Evolutionary conservation across 2,888 invertebrate species (phyloP).

Genomic region (Cataglyphis livida): DNA sequence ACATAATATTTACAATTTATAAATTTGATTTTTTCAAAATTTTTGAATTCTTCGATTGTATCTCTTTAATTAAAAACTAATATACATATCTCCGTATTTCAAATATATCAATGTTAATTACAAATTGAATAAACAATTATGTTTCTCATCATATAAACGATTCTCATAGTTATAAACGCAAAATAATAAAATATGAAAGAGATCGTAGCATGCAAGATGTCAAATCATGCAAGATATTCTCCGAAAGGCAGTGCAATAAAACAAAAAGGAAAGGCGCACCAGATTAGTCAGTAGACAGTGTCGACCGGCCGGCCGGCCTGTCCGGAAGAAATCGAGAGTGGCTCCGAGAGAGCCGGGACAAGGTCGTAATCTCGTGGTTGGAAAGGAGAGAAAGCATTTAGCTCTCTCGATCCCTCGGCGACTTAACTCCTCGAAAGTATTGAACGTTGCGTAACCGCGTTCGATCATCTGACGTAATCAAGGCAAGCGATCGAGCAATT

Average conservation of each 20-base stretch:
- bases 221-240: not conserved
- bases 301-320: slow-evolving; percentile 54
- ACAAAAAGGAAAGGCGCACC: slow-evolving; percentile 44
- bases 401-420: slow-evolving; percentile 69
- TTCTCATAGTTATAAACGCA: not conserved
- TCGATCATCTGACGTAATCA: slow-evolving; percentile 52
- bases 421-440: slow-evolving; percentile 69
- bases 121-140: not conserved
- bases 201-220: not conserved
- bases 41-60: not conserved
- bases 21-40: not conserved
- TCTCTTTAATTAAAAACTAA: not conserved
- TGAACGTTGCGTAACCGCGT: slow-evolving; percentile 62
- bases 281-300: slow-evolving; percentile 59
- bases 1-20: not conserved
- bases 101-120: not conserved
- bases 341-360: slow-evolving; percentile 76
- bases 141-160: not conserved
- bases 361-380: slow-evolving; percentile 78
- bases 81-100: not conserved
- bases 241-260: not conserved
- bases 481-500: slow-evolving; percentile 53
- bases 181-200: not conserved
- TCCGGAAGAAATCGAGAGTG: slow-evolving; percentile 82
- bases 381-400: slow-evolving; percentile 80